Evolutionary conservation across 2,888 invertebrate species (phyloP).

Genomic region (Encarsia formosa): DNA sequence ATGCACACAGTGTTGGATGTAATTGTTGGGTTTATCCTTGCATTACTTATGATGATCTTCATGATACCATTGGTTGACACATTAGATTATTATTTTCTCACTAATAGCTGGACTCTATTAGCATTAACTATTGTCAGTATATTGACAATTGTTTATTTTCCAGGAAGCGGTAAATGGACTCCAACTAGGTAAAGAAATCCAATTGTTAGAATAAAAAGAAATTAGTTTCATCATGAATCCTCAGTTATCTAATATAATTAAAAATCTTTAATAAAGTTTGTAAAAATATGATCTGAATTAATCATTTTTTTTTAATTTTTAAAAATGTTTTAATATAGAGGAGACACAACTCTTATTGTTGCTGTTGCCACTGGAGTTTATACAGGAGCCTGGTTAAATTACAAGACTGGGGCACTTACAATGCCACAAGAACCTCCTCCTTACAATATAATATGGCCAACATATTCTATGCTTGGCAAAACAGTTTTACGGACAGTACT

Average conservation of each 20-base stretch:
- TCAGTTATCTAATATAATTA: background rate
- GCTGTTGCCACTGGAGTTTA: conserved; percentile 77
- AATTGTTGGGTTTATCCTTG: conserved; percentile 70
- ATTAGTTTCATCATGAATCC: background rate
- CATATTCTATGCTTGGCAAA: conserved; percentile 66
- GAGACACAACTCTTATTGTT: conserved; percentile 85
- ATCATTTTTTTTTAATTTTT: background rate
- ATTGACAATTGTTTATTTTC: conserved; percentile 72
- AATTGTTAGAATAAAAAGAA: background rate
- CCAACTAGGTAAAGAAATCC: conserved; percentile 67
- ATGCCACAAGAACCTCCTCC: conserved; percentile 63
- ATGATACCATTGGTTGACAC: conserved; percentile 72
- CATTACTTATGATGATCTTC: conserved; percentile 64
- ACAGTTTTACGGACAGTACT: conserved; percentile 67
- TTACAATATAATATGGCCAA: conserved; percentile 76
- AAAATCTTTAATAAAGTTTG: background rate
- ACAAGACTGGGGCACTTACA: conserved; percentile 70
- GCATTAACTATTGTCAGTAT: conserved; percentile 63
- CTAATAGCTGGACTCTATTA: conserved; percentile 62
- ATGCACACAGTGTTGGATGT: conserved; percentile 91
- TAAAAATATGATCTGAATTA: background rate
- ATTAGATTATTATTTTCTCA: conserved; percentile 69
- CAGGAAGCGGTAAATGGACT: conserved; percentile 81
- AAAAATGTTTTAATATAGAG: conserved; percentile 54
- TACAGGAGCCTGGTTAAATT: conserved; percentile 80